Base-by-base conservation (phyloP, 2,888 invertebrate species). In the Heliothis peltigera region DNA sequence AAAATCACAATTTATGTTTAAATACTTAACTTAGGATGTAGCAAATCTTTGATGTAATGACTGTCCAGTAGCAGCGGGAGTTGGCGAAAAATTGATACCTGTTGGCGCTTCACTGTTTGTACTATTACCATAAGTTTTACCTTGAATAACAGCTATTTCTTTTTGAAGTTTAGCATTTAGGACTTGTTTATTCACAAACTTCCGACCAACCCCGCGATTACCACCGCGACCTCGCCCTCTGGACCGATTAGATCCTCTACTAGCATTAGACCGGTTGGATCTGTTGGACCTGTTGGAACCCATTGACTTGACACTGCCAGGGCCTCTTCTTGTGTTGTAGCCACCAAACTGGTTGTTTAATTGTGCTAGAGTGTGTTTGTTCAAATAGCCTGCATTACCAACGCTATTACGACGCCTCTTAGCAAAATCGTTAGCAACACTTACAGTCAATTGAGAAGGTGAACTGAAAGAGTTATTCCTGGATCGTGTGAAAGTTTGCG, bases 21-120 rank as follows among this genome's bases (percentile, higher is more conserved):
- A 22, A 28, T 49, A 7, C 35, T 48, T 57, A 69, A 42, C 54
- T 79, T 83, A 91, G 68, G 88, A 80, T 68, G 77, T 87, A 68
- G 90, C 93, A 91, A 95, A 95, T 82, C 95, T 88, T 79, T 94
- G 91, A 88, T 95, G 94, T 54, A 95, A 82, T 25, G 93, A 91
- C 78, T 93, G 93, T 10, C 78, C 80, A 28, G 95, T 95, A 32
- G 91, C 86, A 42, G 91, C 87, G 25, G 95, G 94, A 19, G 92
- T 93, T 1, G 92, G 91, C 12, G 89, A 85, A 66, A 92, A 92
- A 71, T 91, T 92, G 6, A 92, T 83, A 48, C 90, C 91, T 44
- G 81, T 70, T 10, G 89, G 89, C 0, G 86, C 47, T 28, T 89
- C 89, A 55, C 54, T 73, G 17, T 74, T 53, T 2, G 75, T 15